These are phyloP conservation scores for Rotaria sp. DNA, from an alignment of 2,888 invertebrate species.

Conservation along the genomic window DNA sequence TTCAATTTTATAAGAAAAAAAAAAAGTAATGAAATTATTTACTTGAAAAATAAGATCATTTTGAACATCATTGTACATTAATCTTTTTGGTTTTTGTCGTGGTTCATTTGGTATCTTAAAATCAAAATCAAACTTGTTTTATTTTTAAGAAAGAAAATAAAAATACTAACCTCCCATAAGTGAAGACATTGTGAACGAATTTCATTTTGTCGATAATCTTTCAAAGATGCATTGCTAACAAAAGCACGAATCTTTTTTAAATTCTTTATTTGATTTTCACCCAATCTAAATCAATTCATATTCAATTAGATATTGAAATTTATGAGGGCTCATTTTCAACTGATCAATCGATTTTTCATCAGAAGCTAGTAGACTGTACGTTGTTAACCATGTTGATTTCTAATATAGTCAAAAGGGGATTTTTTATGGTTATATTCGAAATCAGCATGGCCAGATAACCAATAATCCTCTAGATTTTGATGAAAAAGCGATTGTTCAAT, in stretches of 20 bases:
- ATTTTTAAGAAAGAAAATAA: background rate
- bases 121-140: background rate
- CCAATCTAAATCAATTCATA: conserved; percentile 11
- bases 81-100: background rate
- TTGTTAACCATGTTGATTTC: too few species aligned
- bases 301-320: background rate
- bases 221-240: conserved; percentile 32
- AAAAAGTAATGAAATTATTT: background rate
- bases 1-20: background rate
- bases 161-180: conserved; percentile 32
- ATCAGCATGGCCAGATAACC: too few species aligned
- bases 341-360: too few species aligned
- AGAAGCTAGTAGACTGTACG: too few species aligned
- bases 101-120: conserved; percentile 5
- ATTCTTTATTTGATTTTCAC: conserved; percentile 34
- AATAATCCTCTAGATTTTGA: too few species aligned
- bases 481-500: too few species aligned
- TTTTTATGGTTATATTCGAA: too few species aligned
- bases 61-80: background rate
- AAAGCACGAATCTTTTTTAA: conserved; percentile 36
- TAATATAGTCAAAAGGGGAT: too few species aligned
- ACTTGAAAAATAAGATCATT: background rate
- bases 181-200: conserved; percentile 33
- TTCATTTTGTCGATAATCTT: conserved; percentile 24
- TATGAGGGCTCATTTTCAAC: too few species aligned